Percentiles rank a stretch among this genome's conserved stretches.
phyloP scores from a whole-genome alignment of 1,140 invertebrate genomes.

The Portunus trituberculatus region DNA sequence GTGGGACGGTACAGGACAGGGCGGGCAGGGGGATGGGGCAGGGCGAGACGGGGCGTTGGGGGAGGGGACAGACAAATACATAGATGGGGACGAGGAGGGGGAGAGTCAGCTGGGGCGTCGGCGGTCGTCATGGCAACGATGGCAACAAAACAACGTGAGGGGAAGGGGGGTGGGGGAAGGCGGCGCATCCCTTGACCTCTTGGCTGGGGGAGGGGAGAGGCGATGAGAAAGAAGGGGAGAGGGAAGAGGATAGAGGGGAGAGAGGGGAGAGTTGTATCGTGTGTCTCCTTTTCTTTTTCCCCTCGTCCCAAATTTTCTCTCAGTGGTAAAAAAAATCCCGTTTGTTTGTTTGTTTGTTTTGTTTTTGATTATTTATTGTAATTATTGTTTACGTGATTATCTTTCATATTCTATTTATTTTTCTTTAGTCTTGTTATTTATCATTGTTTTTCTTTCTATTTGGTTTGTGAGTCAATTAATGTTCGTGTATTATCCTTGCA shows the following conservation, averaged over 20 bases:
- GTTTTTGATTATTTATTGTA: no score
- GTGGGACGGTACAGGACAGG: not conserved
- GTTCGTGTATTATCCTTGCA: no score
- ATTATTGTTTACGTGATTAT: no score
- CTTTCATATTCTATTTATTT: no score
- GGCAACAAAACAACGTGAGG: not conserved
- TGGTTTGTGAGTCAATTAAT: not conserved
- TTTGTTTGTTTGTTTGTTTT: not conserved
- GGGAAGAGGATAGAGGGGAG: not conserved
- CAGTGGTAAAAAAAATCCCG: no score
- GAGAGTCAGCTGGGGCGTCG: no score
- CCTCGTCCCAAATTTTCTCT: not conserved
- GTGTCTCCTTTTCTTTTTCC: not conserved
- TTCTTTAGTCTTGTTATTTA: no score
- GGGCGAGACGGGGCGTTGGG: not conserved
- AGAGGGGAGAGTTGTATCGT: no score
- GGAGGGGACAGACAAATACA: not conserved
- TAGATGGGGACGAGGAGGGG: not conserved
- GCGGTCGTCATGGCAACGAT: no score
- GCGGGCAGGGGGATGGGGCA: not conserved
- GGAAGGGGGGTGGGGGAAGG: not conserved
- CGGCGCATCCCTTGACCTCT: no score
- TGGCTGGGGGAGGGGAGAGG: no score
- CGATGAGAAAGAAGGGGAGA: not conserved
- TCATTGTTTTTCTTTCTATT: not conserved